These are phyloP conservation scores for Frankliniella intonsa DNA, from an alignment of 2,888 invertebrate genomes.

Conservation along the genomic window DNA sequence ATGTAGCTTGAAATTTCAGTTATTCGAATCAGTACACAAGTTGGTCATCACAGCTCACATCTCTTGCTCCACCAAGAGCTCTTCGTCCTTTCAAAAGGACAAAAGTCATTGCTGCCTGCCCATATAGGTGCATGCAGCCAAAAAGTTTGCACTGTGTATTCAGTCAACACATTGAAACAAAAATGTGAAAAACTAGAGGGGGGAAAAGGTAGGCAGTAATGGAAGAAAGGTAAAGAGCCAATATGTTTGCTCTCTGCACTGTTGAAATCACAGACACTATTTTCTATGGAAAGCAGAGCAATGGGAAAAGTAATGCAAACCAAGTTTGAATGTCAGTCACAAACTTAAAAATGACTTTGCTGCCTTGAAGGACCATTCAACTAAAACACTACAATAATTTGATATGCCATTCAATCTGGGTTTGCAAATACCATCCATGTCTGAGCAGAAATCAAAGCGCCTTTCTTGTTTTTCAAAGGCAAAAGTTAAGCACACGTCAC, in stretches of 20 bases:
- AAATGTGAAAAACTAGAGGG: slow-evolving; percentile 3
- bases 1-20: background rate
- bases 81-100: background rate
- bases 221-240: slow-evolving; percentile 4
- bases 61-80: slow-evolving; percentile 22
- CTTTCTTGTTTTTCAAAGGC: background rate
- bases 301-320: background rate
- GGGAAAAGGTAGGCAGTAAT: slow-evolving; percentile 8
- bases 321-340: slow-evolving; percentile 14
- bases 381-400: too few species aligned
- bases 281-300: background rate
- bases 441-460: slow-evolving; percentile 9
- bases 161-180: slow-evolving; percentile 13
- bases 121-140: slow-evolving; percentile 9
- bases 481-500: background rate
- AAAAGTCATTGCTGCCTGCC: slow-evolving; percentile 12
- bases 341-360: background rate
- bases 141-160: slow-evolving; percentile 14
- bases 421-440: background rate
- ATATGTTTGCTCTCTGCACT: background rate
- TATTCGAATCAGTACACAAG: background rate
- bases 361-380: too few species aligned
- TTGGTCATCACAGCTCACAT: slow-evolving; percentile 22
- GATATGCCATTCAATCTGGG: background rate
- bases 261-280: background rate